A percentile compares a stretch with the other conserved stretches of the same genome.
Evolutionary conservation across 1,140 invertebrate species (phyloP).

Genomic region (Rhopalosiphum padi): DNA sequence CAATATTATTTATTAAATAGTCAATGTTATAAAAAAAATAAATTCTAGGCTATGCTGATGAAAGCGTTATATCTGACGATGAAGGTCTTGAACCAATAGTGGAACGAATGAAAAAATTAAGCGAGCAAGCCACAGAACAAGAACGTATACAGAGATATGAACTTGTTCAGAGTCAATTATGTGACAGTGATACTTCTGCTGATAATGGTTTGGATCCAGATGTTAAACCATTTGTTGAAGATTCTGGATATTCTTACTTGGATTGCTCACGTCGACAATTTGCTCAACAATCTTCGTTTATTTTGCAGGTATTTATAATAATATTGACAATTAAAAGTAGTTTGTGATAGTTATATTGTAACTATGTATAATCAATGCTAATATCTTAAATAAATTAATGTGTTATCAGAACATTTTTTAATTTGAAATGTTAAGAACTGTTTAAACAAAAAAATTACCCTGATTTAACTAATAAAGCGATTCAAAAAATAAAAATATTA

Average conservation of each 20-base stretch:
- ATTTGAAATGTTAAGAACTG: too few species aligned
- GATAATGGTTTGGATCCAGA: slow-evolving; percentile 66
- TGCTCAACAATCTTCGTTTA: slow-evolving; percentile 79
- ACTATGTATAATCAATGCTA: too few species aligned
- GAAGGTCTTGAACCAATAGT: slow-evolving; percentile 78
- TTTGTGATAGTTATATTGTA: too few species aligned
- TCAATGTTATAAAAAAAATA: neutral
- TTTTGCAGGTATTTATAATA: slow-evolving; percentile 68
- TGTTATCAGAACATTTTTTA: too few species aligned
- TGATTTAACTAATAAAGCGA: too few species aligned
- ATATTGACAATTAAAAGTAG: neutral
- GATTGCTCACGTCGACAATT: slow-evolving; percentile 79
- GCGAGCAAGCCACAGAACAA: slow-evolving; percentile 72
- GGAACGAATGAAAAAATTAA: slow-evolving; percentile 81
- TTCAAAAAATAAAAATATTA: too few species aligned
- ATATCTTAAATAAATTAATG: too few species aligned
- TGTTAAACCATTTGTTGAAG: slow-evolving; percentile 77
- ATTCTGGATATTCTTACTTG: slow-evolving; percentile 79
- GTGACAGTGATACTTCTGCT: slow-evolving; percentile 62
- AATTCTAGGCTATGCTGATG: slow-evolving; percentile 34
- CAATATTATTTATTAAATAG: neutral
- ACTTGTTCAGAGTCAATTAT: slow-evolving; percentile 50
- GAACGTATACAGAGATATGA: slow-evolving; percentile 81
- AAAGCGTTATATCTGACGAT: slow-evolving; percentile 64
- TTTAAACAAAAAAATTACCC: too few species aligned